Base-by-base conservation (phyloP, 2,888 invertebrate species). In the Ashinkailepas kermadecensis region DNA sequence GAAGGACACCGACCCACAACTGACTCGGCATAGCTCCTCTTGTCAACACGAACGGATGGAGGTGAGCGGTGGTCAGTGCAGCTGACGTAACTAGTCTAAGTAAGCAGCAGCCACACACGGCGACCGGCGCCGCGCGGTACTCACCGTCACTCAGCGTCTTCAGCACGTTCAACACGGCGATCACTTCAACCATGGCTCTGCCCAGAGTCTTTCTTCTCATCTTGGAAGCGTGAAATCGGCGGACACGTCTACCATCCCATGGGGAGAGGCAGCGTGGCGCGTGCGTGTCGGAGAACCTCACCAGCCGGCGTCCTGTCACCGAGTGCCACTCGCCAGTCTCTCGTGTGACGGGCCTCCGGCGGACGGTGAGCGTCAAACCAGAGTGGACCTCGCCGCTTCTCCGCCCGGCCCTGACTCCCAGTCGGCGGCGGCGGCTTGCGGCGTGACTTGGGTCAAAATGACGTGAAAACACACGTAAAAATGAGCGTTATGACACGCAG, bases 81-180 rank as follows among this genome's bases (percentile, higher is more conserved):
- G 39, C 39, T 39, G 39, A 39, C 39, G 4, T 39, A 39, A 39
- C 39, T 39, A 4, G 39, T 39, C 39, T 39, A 39, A 39, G 39
- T 39, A 39, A 39, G 39, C 39, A 39, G 39, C 39, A 39, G 39
- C 39, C 39, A 3, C 39, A 39, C 39, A 39, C 39, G 39, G 39
- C 39, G 39, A 39, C 39, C 39, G 1, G 39, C 39, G 59, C 15
- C 59, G 39, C 13, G 7, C n/a, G 64, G 59, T n/a, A 86, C 89
- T 89, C 89, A 94, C 94, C 94, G 88, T 93, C 93, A 84, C 93
- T 93, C 87, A 92, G 89, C 92, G 94, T 93, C 86, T 93, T 93
- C 86, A 94, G 90, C 89, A 93, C 93, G 86, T 93, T 93, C 86
- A 94, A 91, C 87, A 94, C 93, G 87, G 94, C 93, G 87, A 94